Evolutionary conservation across 2,113 vertebrate genomes (phyloP), one percentile per base, ranked within the genome.

Genomic region (Rhipidura dahli): DNA sequence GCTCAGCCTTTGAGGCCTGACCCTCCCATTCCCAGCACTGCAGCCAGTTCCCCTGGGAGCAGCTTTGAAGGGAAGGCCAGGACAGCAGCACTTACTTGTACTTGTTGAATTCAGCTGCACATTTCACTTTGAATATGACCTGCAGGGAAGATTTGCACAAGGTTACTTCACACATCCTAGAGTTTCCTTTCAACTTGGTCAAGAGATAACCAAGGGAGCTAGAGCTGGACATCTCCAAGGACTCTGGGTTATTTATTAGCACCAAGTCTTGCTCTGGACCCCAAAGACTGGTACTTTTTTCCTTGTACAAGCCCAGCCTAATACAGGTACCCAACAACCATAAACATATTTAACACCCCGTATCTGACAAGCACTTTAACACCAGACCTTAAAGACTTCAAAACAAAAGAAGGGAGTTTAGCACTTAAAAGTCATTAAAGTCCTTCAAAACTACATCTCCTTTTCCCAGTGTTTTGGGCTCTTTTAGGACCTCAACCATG

Each of bases 121-220:
- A 99, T 97, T 99, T 99, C 70, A 99, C 99, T 98, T 99, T 99
- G 98, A 99, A 99, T 97, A 99, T 99, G 87, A 99, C 98, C 99
- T 99, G 64, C 26, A 86, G 69, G 89, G 96, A 75, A 78, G 94
- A 87, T 75, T 53, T 87, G 86, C 79, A 96, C 45, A 88, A 23
- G 3, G 7, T 95, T 96, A 94, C 33, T 96, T 89, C 53, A 84
- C 80, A 10, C 0, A 4, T 26, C n/a, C 70, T 40, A 6, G 7
- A 9, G 20, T 6, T 80, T 45, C n/a, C 47, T 78, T 30, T 35
- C 66, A 64, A 5, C 26, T 77, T 45, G 2, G 19, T 24, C 28
- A 64, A 33, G 68, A n/a, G 10, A 12, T 1, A 11, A 94, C n/a
- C 51, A 79, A n/a, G 10, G 23, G 11, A 87, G 7, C 16, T 57